Evolutionary conservation across 2,113 vertebrate species (phyloP).

Genomic region (Pteronura brasiliensis): DNA sequence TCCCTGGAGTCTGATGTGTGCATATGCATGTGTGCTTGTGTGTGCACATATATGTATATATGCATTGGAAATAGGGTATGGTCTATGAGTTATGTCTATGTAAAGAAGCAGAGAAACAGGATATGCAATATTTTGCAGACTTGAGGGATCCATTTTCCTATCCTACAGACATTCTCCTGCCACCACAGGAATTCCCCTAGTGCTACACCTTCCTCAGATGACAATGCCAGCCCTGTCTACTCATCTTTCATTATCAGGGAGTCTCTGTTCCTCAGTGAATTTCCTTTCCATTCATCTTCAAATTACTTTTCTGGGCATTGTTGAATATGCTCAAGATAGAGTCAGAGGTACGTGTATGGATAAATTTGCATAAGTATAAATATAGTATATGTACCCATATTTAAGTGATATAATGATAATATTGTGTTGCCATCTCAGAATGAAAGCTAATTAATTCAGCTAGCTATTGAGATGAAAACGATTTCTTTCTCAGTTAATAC

Average conservation of each 20-base stretch:
- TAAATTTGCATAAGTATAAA: slow-evolving; percentile 70
- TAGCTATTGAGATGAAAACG: slow-evolving; percentile 75
- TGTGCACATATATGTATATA: background rate
- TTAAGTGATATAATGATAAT: slow-evolving; percentile 65
- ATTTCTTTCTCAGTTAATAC: slow-evolving; percentile 60
- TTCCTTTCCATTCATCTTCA: slow-evolving; percentile 68
- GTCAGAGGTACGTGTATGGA: background rate
- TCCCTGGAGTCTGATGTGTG: background rate
- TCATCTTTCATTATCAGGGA: slow-evolving; percentile 28
- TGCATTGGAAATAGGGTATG: background rate
- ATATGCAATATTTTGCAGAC: background rate
- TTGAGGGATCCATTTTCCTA: background rate
- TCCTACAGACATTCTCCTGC: background rate
- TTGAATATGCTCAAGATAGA: slow-evolving; percentile 59
- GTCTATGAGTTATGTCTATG: background rate
- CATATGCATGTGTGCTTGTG: background rate
- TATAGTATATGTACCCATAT: slow-evolving; percentile 34
- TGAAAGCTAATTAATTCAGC: slow-evolving; percentile 71
- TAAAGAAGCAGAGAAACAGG: background rate
- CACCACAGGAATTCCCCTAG: background rate
- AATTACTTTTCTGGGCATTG: slow-evolving; percentile 61
- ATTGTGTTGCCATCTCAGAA: slow-evolving; percentile 57
- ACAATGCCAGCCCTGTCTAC: background rate
- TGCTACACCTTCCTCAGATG: background rate
- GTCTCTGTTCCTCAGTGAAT: slow-evolving; percentile 50